Conservation (phyloP, 2,888 invertebrate species). For the Drosophila demipolita region DNA sequence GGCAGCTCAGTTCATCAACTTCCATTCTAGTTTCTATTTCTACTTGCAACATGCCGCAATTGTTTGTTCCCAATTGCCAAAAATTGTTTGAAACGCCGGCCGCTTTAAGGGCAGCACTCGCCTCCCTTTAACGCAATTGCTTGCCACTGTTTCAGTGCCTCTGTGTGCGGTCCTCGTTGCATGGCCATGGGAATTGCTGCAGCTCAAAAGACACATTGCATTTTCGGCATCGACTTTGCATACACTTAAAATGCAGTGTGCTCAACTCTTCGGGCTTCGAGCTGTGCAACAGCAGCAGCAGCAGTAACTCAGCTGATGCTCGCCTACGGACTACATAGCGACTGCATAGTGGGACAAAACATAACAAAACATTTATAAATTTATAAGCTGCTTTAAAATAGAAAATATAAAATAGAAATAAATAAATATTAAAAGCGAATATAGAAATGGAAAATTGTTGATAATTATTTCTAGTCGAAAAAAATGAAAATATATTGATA, state of each 20-base stretch:
- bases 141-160: slow-evolving; percentile 19
- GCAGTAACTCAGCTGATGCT: slow-evolving; percentile 19
- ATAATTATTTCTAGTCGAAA: neutral
- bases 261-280: slow-evolving; percentile 22
- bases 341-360: slow-evolving; percentile 23
- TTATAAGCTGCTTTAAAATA: neutral
- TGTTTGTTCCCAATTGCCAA: slow-evolving; percentile 73
- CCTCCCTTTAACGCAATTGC: slow-evolving; percentile 7
- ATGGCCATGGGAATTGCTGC: slow-evolving; percentile 58
- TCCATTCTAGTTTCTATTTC: neutral
- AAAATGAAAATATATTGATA: rapidly evolving
- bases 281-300: slow-evolving; percentile 10
- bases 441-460: too few species aligned
- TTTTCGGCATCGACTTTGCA: slow-evolving; percentile 67
- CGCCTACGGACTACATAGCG: neutral
- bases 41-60: slow-evolving; percentile 39
- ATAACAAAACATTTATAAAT: neutral
- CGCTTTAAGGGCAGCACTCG: slow-evolving; percentile 20
- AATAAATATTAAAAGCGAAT: neutral
- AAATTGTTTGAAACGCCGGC: slow-evolving; percentile 54
- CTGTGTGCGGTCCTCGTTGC: slow-evolving; percentile 51
- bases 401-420: too few species aligned
- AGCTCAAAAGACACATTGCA: slow-evolving; percentile 62
- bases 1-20: slow-evolving; percentile 13
- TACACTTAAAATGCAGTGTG: slow-evolving; percentile 67